These are phyloP conservation scores for Lepeophtheirus nordmannii DNA, from an alignment of 2,888 invertebrate genomes.

Conservation along the genomic window DNA sequence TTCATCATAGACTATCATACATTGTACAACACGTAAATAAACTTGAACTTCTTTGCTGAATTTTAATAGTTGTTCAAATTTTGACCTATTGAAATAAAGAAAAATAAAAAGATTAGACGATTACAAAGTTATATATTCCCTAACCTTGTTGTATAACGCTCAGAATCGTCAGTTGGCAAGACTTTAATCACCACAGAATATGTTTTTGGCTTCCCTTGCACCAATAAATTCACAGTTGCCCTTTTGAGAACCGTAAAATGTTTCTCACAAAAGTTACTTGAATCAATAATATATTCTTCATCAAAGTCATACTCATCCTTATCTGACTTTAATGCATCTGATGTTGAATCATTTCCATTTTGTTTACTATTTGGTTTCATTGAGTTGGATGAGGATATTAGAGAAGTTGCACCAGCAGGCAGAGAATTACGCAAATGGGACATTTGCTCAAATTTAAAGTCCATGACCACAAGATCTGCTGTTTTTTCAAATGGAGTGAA, in stretches of 20 bases:
- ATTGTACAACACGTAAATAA: constrained; percentile 13
- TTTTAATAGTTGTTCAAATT: constrained; percentile 19
- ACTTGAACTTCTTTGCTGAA: constrained; percentile 22
- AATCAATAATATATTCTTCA: background rate
- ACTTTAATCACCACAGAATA: constrained; percentile 19
- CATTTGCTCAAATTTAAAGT: constrained; percentile 11
- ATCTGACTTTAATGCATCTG: too few relatives aligned
- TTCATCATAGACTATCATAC: constrained; percentile 22
- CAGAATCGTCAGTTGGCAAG: constrained; percentile 14
- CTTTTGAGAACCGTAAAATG: constrained; percentile 11
- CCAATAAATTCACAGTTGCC: constrained; percentile 8
- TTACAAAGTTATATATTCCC: too few relatives aligned
- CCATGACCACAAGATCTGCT: constrained; percentile 13
- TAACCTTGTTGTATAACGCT: background rate
- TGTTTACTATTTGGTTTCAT: too few relatives aligned
- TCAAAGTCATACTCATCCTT: background rate
- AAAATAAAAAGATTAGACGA: too few relatives aligned
- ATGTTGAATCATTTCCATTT: too few relatives aligned
- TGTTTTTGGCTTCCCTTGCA: constrained; percentile 11
- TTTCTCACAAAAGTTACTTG: background rate
- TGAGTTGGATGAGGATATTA: background rate
- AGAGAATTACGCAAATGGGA: background rate
- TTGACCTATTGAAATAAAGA: background rate
- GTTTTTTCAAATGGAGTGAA: constrained; percentile 18
- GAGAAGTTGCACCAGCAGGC: background rate